A percentile compares a stretch with the other conserved stretches of the same genome.
phyloP scores from a whole-genome alignment of 2,888 invertebrate species.

The Callinectes sapidus region DNA sequence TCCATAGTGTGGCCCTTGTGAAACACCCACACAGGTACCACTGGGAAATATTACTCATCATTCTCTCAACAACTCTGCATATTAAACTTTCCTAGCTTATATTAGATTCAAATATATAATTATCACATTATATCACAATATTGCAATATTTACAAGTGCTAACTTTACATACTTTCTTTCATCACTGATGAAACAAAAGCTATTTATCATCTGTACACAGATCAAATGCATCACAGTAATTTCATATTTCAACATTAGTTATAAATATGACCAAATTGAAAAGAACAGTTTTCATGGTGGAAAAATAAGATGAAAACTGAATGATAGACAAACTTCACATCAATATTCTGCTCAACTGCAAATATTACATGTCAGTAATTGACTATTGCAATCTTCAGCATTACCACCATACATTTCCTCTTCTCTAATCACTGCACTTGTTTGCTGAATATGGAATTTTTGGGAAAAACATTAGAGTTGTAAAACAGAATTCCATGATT shows the following conservation, averaged over 20 bases:
- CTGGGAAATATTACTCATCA: not conserved
- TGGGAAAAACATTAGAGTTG: not conserved
- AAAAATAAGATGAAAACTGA: not conserved
- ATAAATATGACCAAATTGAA: not conserved
- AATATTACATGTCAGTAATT: not conserved
- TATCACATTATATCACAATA: constrained; percentile 28
- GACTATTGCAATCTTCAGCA: not conserved
- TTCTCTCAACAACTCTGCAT: not conserved
- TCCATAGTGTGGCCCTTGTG: not conserved
- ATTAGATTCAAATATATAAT: not conserved
- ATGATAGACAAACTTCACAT: not conserved
- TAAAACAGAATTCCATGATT: not conserved
- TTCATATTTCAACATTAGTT: not conserved
- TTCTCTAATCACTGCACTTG: not conserved
- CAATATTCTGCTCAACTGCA: not conserved
- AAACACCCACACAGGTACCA: not conserved
- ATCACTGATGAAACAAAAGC: not conserved
- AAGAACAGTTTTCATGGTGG: not conserved
- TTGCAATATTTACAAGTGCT: constrained; percentile 24
- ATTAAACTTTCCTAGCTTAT: not conserved
- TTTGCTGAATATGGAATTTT: not conserved
- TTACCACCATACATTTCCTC: not conserved
- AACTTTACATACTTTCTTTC: not conserved
- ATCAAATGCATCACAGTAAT: not conserved
- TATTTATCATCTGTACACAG: not conserved